Base-by-base conservation (phyloP, 1,140 invertebrate species). In the Dolichoris vasculosae region DNA sequence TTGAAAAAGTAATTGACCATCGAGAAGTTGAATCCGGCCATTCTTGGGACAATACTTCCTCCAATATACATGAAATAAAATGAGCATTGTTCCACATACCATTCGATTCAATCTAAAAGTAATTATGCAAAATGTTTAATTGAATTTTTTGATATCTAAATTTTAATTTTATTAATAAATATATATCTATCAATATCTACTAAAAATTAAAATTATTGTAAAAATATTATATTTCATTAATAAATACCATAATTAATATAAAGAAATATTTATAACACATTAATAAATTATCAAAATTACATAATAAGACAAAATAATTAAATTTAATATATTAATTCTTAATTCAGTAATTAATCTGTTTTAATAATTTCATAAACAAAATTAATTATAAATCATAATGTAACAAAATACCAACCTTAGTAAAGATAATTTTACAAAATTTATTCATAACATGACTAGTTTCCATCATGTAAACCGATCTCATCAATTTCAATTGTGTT, bases 381-480 rank as follows among this genome's bases (percentile, higher is more conserved):
- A 26, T 59, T 73, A 75, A 26, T 30, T 73, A 43, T 78, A 78
- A 38, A 77, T 35, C 43, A 38, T 23, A 46, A 59, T 0, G 9
- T 59, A 26, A 2, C 7, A 2, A 2, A 55, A 35, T 79, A 88
- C 80, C 86, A 90, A 95, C 95, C 92, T 95, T 94, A 2, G 23
- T 94, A 87, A 93, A 92, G 64, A 93, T 90, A 35, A 94, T 93
- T 86, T 95, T 89, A 73, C 89, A 95, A 89, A 96, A 95, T 83
- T 94, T 94, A 88, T 94, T 95, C 93, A 96, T 94, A 23, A 95
- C 89, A 87, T 95, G 94, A 55, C 95, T 95, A 17, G 89, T 88
- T 88, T 94, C 94, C 94, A 96, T 95, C 89, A 96, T 92, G 87
- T 95, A 96, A 85, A 96, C 90, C n/a, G 91, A 93, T 84, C 93